Percentiles rank a stretch among this genome's conserved stretches.
Evolutionary conservation across 2,888 invertebrate species (phyloP).

Genomic region (Junonia oenone): DNA sequence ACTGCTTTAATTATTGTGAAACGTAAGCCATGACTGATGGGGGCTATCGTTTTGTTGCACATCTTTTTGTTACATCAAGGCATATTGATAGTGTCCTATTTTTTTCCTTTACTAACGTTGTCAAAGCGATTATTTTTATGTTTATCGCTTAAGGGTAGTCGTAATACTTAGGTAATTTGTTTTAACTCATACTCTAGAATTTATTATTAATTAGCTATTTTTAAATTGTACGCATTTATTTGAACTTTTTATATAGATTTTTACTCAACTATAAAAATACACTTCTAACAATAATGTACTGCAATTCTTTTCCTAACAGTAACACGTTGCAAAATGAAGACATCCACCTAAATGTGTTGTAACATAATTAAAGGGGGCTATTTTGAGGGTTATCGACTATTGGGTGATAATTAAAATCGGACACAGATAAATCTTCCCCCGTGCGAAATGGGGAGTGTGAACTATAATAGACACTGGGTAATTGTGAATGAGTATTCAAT

Average conservation of each 20-base stretch:
- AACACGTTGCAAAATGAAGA: slow-evolving; percentile 19
- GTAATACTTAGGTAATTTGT: neutral
- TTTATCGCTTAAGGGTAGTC: neutral
- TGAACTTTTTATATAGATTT: too few relatives aligned
- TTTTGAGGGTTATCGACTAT: slow-evolving; percentile 44
- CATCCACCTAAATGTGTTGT: slow-evolving; percentile 22
- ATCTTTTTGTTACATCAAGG: slow-evolving; percentile 7
- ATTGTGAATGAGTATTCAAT: slow-evolving; percentile 46
- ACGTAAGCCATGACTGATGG: slow-evolving; percentile 40
- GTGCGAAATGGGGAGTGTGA: slow-evolving; percentile 59
- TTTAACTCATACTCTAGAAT: neutral
- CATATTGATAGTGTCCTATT: neutral
- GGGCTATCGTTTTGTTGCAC: slow-evolving; percentile 19
- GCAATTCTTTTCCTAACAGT: neutral
- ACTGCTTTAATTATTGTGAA: slow-evolving; percentile 68
- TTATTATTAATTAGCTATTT: too few relatives aligned
- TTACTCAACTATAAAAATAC: too few relatives aligned
- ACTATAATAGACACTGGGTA: slow-evolving; percentile 41
- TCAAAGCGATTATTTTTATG: neutral
- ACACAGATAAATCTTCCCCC: slow-evolving; percentile 64
- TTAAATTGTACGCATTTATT: too few relatives aligned
- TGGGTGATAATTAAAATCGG: slow-evolving; percentile 64
- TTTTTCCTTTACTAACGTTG: neutral
- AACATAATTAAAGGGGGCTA: slow-evolving; percentile 30
- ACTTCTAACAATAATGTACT: neutral